Evolutionary conservation across 2,888 invertebrate species (phyloP).

Genomic region (Cosmopolites sordidus): DNA sequence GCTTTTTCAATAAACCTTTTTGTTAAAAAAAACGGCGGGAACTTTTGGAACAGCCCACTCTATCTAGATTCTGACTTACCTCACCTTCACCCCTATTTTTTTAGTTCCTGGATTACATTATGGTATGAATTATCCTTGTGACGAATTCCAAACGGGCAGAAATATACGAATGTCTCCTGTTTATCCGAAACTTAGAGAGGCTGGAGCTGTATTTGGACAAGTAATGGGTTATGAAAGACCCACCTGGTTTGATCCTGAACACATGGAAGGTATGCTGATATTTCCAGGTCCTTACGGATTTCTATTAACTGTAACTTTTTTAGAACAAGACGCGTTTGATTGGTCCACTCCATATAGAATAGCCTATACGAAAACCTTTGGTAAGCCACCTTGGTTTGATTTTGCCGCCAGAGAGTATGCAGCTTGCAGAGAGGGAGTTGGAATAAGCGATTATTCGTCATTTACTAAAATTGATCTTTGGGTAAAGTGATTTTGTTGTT

Average conservation of each 20-base stretch:
- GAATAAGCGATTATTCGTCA: conserved; percentile 93
- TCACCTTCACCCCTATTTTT: too few species aligned
- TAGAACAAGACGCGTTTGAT: conserved; percentile 37
- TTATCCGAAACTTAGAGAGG: conserved; percentile 83
- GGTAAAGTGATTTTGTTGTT: conserved; percentile 52
- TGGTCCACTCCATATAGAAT: conserved; percentile 61
- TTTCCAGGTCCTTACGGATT: not conserved
- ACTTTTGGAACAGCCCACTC: too few species aligned
- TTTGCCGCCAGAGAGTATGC: conserved; percentile 84
- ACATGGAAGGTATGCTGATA: conserved; percentile 22
- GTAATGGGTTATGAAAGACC: conserved; percentile 98
- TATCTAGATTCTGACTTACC: too few species aligned
- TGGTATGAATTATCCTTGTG: conserved; percentile 75
- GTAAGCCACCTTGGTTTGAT: conserved; percentile 92
- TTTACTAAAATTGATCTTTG: conserved; percentile 94
- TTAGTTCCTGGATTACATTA: conserved; percentile 84
- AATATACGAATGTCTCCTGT: conserved; percentile 93
- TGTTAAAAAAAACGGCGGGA: too few species aligned
- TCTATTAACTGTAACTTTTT: not conserved
- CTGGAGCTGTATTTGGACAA: conserved; percentile 93
- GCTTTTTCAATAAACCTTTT: too few species aligned
- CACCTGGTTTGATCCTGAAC: conserved; percentile 73
- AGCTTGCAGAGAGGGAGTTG: conserved; percentile 88
- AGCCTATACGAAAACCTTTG: conserved; percentile 78
- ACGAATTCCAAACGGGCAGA: conserved; percentile 79